Percentiles rank a stretch among this genome's conserved stretches.
These are phyloP conservation scores for Hemithea aestivaria DNA, from an alignment of 2,888 invertebrate species.

Conservation along the genomic window DNA sequence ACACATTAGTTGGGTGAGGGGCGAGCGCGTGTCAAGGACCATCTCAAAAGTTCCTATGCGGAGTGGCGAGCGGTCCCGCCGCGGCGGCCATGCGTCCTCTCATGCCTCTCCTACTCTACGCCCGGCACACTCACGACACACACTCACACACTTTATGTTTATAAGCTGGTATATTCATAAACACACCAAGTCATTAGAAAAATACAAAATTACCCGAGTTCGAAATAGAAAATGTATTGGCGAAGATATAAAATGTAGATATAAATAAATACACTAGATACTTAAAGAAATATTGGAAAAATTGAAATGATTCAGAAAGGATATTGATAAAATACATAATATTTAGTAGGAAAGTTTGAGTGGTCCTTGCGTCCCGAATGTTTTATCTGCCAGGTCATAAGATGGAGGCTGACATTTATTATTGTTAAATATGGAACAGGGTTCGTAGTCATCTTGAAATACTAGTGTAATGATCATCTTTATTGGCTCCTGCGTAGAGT, in stretches of 20 bases:
- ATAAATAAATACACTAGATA: slow-evolving; percentile 30
- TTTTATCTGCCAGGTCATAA: slow-evolving; percentile 27
- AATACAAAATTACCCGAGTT: slow-evolving; percentile 53
- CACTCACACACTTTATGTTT: slow-evolving; percentile 42
- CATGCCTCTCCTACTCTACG: slow-evolving; percentile 24
- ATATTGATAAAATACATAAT: slow-evolving; percentile 43
- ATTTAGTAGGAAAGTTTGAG: slow-evolving; percentile 84
- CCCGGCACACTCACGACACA: background rate
- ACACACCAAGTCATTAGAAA: slow-evolving; percentile 39
- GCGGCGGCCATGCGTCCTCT: slow-evolving; percentile 20
- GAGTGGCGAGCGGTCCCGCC: slow-evolving; percentile 26
- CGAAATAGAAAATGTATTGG: slow-evolving; percentile 35
- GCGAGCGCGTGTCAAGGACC: slow-evolving; percentile 86
- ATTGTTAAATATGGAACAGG: slow-evolving; percentile 19
- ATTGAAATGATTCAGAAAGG: slow-evolving; percentile 37
- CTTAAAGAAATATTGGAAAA: slow-evolving; percentile 40
- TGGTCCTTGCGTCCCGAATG: slow-evolving; percentile 84
- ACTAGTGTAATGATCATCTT: slow-evolving; percentile 16
- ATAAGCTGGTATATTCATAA: slow-evolving; percentile 54
- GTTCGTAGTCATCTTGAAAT: slow-evolving; percentile 15
- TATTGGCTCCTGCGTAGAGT: slow-evolving; percentile 12
- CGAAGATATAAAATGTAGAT: slow-evolving; percentile 20
- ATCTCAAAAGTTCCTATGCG: slow-evolving; percentile 93
- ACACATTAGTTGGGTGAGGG: slow-evolving; percentile 81
- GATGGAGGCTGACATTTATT: slow-evolving; percentile 9